These are phyloP conservation scores for Isoperla grammatica DNA, from an alignment of 2,888 invertebrate species.

Conservation along the genomic window DNA sequence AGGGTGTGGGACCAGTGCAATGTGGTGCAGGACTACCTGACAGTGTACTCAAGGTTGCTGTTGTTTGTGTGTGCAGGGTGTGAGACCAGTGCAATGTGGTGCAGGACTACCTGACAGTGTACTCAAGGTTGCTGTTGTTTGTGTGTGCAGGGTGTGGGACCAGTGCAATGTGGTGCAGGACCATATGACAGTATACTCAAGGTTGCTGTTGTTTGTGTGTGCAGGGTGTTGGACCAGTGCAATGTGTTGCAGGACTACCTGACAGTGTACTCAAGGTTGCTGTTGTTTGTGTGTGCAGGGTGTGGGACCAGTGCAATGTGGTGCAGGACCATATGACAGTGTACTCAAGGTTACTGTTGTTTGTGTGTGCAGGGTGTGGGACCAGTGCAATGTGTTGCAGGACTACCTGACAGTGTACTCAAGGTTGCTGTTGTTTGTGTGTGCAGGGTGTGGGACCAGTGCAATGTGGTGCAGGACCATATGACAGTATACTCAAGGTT, in stretches of 20 bases:
- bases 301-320: too few species aligned
- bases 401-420: conserved; percentile 73
- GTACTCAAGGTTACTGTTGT: conserved; percentile 41
- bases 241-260: conserved; percentile 75
- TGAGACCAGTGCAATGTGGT: too few species aligned
- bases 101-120: conserved; percentile 68
- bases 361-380: conserved; percentile 58
- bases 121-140: conserved; percentile 37
- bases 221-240: conserved; percentile 74
- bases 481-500: conserved; percentile 58
- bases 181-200: too few species aligned
- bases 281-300: conserved; percentile 39
- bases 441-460: conserved; percentile 71
- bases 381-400: conserved; percentile 75
- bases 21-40: conserved; percentile 72
- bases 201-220: too few species aligned
- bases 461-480: conserved; percentile 76
- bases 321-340: conserved; percentile 66
- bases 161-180: conserved; percentile 53
- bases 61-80: conserved; percentile 39
- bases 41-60: conserved; percentile 49
- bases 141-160: conserved; percentile 62
- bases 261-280: conserved; percentile 52
- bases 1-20: conserved; percentile 79
- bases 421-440: conserved; percentile 52